Conservation (phyloP, 2,888 invertebrate species). For the Melieria crassipennis region DNA sequence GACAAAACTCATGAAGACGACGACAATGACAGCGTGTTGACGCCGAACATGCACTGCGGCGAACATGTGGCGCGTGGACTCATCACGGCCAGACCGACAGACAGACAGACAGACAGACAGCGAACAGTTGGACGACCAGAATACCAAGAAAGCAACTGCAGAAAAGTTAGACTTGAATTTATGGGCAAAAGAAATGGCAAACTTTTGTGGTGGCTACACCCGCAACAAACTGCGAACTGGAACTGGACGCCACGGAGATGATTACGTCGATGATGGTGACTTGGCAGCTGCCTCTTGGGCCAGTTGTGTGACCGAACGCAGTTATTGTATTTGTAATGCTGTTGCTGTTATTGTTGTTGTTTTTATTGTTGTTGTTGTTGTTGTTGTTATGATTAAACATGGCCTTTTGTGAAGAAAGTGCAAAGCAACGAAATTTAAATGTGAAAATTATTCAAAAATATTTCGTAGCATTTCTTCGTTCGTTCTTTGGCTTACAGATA, state of each 20-base stretch:
- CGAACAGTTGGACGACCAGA: background rate
- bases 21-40: background rate
- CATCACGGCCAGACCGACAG: background rate
- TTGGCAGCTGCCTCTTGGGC: background rate
- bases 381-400: background rate
- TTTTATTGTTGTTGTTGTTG: background rate
- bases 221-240: background rate
- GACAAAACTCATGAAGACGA: conserved; percentile 15
- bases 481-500: background rate
- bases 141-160: background rate
- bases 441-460: conserved; percentile 17
- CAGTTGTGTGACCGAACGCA: background rate
- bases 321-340: conserved; percentile 1
- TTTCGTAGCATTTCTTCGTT: background rate
- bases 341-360: background rate
- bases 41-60: background rate
- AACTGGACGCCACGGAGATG: no score
- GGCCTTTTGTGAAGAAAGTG: background rate
- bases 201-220: conserved; percentile 28
- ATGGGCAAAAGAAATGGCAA: conserved; percentile 26
- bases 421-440: conserved; percentile 9
- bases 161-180: conserved; percentile 28
- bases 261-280: no score
- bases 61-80: background rate
- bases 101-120: background rate